phyloP scores from a whole-genome alignment of 2,113 vertebrate species.

The Apus apus region DNA sequence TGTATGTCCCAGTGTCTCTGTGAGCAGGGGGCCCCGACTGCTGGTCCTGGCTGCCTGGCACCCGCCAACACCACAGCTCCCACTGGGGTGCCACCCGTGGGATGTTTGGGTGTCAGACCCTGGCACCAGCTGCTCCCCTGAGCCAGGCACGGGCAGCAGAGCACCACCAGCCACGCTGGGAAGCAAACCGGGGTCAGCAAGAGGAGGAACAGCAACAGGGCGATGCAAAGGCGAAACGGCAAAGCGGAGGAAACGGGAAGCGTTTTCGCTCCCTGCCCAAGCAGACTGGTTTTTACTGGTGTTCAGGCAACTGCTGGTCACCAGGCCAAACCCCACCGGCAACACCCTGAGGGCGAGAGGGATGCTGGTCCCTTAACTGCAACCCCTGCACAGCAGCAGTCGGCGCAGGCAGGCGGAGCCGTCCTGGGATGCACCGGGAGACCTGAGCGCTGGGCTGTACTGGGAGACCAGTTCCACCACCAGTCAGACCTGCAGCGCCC shows the following conservation, averaged over 20 bases:
- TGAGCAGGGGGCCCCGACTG: not conserved
- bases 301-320: not conserved
- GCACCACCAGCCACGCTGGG: not conserved
- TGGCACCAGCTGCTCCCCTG: not conserved
- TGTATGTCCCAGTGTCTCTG: fast-evolving
- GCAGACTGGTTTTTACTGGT: not conserved
- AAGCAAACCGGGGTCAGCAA: not conserved
- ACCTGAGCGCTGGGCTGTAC: not conserved
- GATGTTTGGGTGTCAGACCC: not conserved
- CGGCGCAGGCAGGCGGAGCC: not conserved
- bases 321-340: not conserved
- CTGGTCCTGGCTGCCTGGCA: fast-evolving
- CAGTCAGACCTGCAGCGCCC: fast-evolving
- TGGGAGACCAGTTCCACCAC: fast-evolving
- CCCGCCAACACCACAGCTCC: fast-evolving
- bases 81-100: fast-evolving
- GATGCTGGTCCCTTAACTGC: not conserved
- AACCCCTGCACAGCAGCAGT: not conserved
- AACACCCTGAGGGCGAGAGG: not conserved
- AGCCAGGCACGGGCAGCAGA: fast-evolving
- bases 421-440: not conserved
- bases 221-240: not conserved
- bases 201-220: not conserved
- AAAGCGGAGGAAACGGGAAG: not conserved
- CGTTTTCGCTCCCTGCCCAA: not conserved